Evolutionary conservation across 2,888 invertebrate species (phyloP).

Genomic region (Schizotus pectinicornis): DNA sequence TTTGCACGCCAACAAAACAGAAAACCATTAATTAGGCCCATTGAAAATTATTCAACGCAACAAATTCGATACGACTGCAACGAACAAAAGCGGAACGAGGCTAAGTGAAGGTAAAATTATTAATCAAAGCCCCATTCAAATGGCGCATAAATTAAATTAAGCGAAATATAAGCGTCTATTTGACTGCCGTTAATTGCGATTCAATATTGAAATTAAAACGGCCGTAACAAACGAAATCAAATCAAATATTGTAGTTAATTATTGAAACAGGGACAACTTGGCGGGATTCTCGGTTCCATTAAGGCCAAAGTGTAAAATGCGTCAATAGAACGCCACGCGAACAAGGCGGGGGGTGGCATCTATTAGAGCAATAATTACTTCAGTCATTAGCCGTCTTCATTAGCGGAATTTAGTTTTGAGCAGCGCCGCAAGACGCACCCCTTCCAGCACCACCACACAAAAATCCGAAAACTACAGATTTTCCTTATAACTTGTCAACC

Average conservation of each 20-base stretch:
- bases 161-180: constrained; percentile 32
- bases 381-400: constrained; percentile 37
- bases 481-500: background rate
- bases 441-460: background rate
- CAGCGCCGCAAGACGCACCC: constrained; percentile 2
- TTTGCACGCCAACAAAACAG: constrained; percentile 11
- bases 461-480: background rate
- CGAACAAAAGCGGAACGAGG: constrained; percentile 25
- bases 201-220: constrained; percentile 42
- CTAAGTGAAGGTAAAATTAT: constrained; percentile 32
- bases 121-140: constrained; percentile 40
- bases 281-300: constrained; percentile 29
- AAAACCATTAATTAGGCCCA: constrained; percentile 25
- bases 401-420: constrained; percentile 33
- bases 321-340: constrained; percentile 39
- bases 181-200: constrained; percentile 32
- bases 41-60: constrained; percentile 24
- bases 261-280: constrained; percentile 30
- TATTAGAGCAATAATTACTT: constrained; percentile 36
- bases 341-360: constrained; percentile 27
- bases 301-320: constrained; percentile 10
- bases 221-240: constrained; percentile 43
- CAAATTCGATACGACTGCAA: constrained; percentile 18
- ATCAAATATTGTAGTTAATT: constrained; percentile 39
- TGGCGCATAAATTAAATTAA: constrained; percentile 37